Evolutionary conservation across 2,797 vertebrate genomes (phyloP), one percentile per base, ranked within the genome.

Genomic region (Myotis findleyi): DNA sequence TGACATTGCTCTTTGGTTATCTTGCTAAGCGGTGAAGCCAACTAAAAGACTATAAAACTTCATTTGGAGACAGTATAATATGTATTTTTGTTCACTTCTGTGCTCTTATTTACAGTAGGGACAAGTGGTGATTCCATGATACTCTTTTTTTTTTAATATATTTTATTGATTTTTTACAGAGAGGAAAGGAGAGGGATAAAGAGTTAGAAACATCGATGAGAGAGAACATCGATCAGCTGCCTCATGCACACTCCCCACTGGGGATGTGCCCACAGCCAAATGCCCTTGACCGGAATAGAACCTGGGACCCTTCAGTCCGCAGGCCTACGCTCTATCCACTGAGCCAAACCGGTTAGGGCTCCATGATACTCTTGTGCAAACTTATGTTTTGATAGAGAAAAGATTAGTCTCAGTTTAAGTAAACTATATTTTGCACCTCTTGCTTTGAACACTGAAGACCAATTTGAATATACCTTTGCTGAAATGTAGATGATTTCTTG

Each of bases 401-500:
- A 18, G 16, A 82, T 69, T 93, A 59, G 23, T 81, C 30, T 84
- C 17, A 20, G 5, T 66, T 2, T 69, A 68, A 55, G 53, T 82
- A 72, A 87, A 41, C 8, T 81, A 21, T 87, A 76, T 62, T 93
- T 96, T 18, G 16, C 3, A 47, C 17, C 64, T 81, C 33, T 94
- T 73, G 44, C 68, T 94, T 87, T 94, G 81, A 51, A 81, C 20
- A 83, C 53, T 69, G 23, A 69, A 92, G 71, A 76, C 36, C 25
- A 84, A 4, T 93, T 80, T 92, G 68, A 92, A 90, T 57, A 53
- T 69, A 10, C 7, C 17, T 66, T 64, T 33, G 27, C 27, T 64
- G 83, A 57, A 93, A 38, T 57, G 16, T 53, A 80, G 38, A 81
- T 91, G 59, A 87, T 81, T n/a, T 91, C 14, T 88, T 94, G 57